phyloP scores from a whole-genome alignment of 2,888 invertebrate species.

The Lobophora halterata region DNA sequence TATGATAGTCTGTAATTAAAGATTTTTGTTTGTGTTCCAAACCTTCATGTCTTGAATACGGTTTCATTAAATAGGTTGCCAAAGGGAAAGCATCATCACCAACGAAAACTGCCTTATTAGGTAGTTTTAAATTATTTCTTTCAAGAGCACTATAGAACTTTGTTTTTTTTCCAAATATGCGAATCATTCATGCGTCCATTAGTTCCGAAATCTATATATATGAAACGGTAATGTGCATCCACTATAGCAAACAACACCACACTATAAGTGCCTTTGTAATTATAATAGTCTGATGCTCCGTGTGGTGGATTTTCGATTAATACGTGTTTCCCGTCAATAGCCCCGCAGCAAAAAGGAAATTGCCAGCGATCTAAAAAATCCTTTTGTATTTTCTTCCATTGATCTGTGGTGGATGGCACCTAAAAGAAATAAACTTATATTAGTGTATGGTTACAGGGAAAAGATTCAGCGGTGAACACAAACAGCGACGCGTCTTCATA shows the following conservation, averaged over 20 bases:
- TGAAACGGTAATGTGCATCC: conserved; percentile 22
- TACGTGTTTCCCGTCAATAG: conserved; percentile 29
- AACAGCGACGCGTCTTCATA: too few relatives aligned
- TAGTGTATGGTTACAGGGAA: too few relatives aligned
- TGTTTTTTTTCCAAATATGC: conserved; percentile 15
- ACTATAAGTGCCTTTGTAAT: conserved; percentile 24
- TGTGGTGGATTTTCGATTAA: conserved; percentile 19
- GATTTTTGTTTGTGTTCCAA: conserved; percentile 2
- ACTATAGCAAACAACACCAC: conserved; percentile 24
- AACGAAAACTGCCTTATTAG: conserved; percentile 4
- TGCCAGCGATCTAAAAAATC: too few relatives aligned
- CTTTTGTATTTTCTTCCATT: too few relatives aligned
- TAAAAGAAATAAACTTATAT: too few relatives aligned
- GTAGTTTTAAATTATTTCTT: conserved; percentile 1
- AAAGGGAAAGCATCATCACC: conserved; percentile 11
- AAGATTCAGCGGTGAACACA: too few relatives aligned
- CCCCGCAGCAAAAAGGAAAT: too few relatives aligned
- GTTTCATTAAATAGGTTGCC: conserved; percentile 6
- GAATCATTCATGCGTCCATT: conserved; percentile 23
- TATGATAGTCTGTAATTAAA: conserved; percentile 8
- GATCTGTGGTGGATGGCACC: too few relatives aligned
- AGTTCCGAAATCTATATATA: conserved; percentile 20
- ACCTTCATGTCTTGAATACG: conserved; percentile 8
- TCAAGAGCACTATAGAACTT: conserved; percentile 2
- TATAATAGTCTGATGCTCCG: conserved; percentile 23